Conservation (phyloP, 1,140 invertebrate genomes). For the Spodoptera litura region DNA sequence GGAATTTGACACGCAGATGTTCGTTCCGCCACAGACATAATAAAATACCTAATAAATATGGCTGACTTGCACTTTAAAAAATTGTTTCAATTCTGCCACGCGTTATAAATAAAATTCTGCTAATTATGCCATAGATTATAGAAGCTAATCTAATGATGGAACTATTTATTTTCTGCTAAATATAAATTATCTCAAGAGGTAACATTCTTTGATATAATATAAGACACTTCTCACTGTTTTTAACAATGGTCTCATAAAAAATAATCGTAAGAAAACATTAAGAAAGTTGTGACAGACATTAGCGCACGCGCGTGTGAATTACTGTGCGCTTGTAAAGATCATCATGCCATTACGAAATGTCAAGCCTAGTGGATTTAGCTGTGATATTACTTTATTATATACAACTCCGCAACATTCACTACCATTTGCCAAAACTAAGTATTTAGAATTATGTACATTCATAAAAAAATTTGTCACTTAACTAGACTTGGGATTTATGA, state of each 20-base stretch:
- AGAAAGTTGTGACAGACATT: constrained; percentile 63
- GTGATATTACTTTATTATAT: background rate
- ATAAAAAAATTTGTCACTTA: no score
- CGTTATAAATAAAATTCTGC: background rate
- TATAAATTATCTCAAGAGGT: no score
- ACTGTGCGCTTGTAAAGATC: constrained; percentile 55
- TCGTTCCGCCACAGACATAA: constrained; percentile 73
- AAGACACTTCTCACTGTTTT: no score
- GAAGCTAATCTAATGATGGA: background rate
- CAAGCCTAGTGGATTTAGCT: background rate
- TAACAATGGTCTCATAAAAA: constrained; percentile 38
- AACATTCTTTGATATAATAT: no score
- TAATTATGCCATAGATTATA: background rate
- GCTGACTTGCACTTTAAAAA: constrained; percentile 31
- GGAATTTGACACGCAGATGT: constrained; percentile 85
- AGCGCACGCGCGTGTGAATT: constrained; percentile 59
- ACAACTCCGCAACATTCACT: no score
- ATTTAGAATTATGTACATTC: no score
- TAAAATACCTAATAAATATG: constrained; percentile 79
- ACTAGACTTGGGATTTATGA: no score
- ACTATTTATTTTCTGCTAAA: no score
- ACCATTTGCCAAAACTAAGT: no score
- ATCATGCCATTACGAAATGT: constrained; percentile 54
- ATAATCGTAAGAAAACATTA: constrained; percentile 59
- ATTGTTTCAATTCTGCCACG: constrained; percentile 2